These are phyloP conservation scores for Loris lydekkerianus DNA, from an alignment of 2,797 vertebrate genomes.

Conservation along the genomic window DNA sequence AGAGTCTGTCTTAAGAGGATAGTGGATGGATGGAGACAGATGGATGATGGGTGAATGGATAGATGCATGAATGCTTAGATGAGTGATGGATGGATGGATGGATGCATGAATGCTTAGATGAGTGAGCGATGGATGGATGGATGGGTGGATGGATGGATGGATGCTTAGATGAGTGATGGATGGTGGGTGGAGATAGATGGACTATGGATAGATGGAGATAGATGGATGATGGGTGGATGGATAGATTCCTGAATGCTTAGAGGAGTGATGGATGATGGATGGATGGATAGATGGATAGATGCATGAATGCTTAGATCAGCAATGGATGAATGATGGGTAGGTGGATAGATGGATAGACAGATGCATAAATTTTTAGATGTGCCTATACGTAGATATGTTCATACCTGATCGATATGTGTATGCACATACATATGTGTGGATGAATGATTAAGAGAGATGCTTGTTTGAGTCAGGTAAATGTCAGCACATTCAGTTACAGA, in stretches of 20 bases:
- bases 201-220: too few relatives aligned
- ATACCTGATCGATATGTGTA: not conserved
- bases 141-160: too few relatives aligned
- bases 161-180: too few relatives aligned
- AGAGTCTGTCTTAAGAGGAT: too few relatives aligned
- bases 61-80: not conserved
- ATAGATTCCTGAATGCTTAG: not conserved
- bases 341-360: not conserved
- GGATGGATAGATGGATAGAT: too few relatives aligned
- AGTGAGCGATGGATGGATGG: too few relatives aligned
- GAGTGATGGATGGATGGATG: not conserved
- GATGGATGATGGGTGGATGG: not conserved
- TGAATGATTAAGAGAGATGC: not conserved
- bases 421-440: not conserved
- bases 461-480: not conserved
- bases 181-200: too few relatives aligned
- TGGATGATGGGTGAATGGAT: not conserved
- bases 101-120: too few relatives aligned
- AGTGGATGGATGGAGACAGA: not conserved
- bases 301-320: not conserved
- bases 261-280: not conserved
- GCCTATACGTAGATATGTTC: not conserved
- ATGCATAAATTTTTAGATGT: not conserved
- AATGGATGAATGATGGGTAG: rapidly evolving
- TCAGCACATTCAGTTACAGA: not conserved